phyloP scores from a whole-genome alignment of 2,113 vertebrate species.

The Colius striatus region DNA sequence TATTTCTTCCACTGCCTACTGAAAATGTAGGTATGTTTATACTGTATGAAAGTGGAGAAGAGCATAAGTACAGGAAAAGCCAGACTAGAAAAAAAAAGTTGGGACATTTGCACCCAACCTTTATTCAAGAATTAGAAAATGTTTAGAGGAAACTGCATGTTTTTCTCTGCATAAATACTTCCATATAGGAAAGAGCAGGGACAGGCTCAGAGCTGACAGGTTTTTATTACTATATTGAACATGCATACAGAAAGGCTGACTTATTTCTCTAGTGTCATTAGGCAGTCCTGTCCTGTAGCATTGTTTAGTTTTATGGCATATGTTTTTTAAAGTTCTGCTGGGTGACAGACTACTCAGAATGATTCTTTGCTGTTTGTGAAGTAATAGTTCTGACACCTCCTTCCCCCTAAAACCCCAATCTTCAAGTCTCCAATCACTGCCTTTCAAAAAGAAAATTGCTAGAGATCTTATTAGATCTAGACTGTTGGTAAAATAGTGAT shows the following conservation, averaged over 20 bases:
- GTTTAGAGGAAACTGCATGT: conserved; percentile 13
- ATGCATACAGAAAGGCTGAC: not conserved
- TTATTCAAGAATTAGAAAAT: conserved; percentile 31
- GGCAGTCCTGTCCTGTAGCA: not conserved
- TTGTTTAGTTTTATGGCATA: not conserved
- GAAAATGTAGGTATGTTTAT: not conserved
- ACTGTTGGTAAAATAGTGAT: not conserved
- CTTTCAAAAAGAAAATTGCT: not conserved
- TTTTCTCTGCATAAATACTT: conserved; percentile 19
- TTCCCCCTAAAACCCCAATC: not conserved
- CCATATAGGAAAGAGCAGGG: not conserved
- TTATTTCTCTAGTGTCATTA: not conserved
- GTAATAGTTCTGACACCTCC: not conserved
- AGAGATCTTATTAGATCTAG: not conserved
- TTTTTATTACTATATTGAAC: not conserved
- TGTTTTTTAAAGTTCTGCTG: not conserved
- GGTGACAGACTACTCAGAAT: not conserved
- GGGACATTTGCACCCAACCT: not conserved
- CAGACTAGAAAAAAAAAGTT: not conserved
- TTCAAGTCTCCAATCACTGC: not conserved
- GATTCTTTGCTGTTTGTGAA: not conserved
- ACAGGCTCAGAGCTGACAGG: not conserved
- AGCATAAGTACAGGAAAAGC: not conserved
- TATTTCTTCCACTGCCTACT: not conserved
- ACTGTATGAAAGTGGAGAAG: not conserved